Evolutionary conservation across 2,113 vertebrate genomes (phyloP), one percentile per base, ranked within the genome.

Genomic region (Antechinus flavipes): DNA sequence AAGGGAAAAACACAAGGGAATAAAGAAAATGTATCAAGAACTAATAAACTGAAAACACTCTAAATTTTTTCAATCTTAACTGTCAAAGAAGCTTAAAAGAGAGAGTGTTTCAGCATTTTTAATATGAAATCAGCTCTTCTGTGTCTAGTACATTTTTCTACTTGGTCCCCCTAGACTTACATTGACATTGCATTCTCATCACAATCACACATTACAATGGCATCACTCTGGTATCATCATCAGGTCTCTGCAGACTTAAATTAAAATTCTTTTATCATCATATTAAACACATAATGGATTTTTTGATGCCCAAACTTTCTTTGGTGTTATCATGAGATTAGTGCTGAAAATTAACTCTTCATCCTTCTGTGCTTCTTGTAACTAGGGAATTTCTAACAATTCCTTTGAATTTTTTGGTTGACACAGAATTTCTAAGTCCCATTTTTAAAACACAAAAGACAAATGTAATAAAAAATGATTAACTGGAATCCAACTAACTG

Each of bases 311-410:
- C 58, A 84, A 61, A 94, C 14, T 93, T 93, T 27, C 5, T 96
- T 93, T 46, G 46, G 95, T 94, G 90, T 9, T n/a, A 0, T 90
- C 22, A 2, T 55, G 89, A 94, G 2, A 56, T 26, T 91, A 52
- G 27, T 92, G 52, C 25, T 92, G 49, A 92, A 94, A 96, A 94
- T 84, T 93, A 94, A 93, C 25, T 91, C 9, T 91, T 68, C 16
- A 46, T 68, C 35, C 19, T 96, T 92, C 25, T 90, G 10, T 91
- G 8, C 11, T 16, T 76, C 35, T 3, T 76, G 11, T 84, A 52
- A 90, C 52, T 49, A 27, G 12, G 55, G 42, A 3, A 90, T 93
- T 91, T 89, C 54, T 42, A 53, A 94, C 12, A 93, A 55, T n/a
- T 2, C 9, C 55, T 14, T 96, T 89, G 7, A 61, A 94, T 56